These are phyloP conservation scores for Campoletis sonorensis DNA, from an alignment of 1,140 invertebrate genomes.

Conservation along the genomic window DNA sequence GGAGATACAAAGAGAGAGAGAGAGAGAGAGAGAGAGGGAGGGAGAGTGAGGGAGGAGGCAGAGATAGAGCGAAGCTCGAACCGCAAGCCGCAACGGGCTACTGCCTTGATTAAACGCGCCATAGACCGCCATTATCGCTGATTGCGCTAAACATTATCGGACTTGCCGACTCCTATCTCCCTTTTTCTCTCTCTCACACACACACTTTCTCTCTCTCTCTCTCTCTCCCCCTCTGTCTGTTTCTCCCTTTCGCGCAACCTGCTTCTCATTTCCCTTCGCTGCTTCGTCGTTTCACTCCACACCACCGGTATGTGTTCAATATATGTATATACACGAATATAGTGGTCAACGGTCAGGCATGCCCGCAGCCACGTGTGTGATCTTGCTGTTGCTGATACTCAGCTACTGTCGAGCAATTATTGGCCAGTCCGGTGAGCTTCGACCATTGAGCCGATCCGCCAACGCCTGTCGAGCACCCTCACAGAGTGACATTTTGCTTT, in stretches of 20 bases:
- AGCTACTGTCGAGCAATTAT: conserved; percentile 53
- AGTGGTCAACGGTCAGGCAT: conserved; percentile 31
- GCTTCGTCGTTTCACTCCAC: not conserved
- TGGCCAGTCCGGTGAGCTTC: conserved; percentile 48
- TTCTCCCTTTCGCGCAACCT: conserved; percentile 6
- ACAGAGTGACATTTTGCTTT: conserved; percentile 41
- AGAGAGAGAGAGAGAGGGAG: not conserved
- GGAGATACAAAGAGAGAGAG: not conserved
- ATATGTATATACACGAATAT: not conserved
- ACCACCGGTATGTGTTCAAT: not conserved
- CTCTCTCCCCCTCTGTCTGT: conserved; percentile 42
- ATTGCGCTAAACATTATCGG: conserved; percentile 78
- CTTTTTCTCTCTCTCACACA: conserved; percentile 47
- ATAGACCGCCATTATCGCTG: conserved; percentile 78
- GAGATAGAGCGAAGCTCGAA: conserved; percentile 58
- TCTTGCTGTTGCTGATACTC: conserved; percentile 47
- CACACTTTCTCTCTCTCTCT: conserved; percentile 25
- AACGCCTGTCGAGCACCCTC: conserved; percentile 46
- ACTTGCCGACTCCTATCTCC: conserved; percentile 60
- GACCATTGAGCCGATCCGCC: conserved; percentile 37
- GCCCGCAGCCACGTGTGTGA: conserved; percentile 49
- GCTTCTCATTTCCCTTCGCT: conserved; percentile 35
- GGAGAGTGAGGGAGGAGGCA: not conserved
- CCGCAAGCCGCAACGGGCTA: conserved; percentile 76
- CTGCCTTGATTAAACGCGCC: conserved; percentile 78